phyloP scores from a whole-genome alignment of 1,140 invertebrate genomes.

The Cyclina sinensis region DNA sequence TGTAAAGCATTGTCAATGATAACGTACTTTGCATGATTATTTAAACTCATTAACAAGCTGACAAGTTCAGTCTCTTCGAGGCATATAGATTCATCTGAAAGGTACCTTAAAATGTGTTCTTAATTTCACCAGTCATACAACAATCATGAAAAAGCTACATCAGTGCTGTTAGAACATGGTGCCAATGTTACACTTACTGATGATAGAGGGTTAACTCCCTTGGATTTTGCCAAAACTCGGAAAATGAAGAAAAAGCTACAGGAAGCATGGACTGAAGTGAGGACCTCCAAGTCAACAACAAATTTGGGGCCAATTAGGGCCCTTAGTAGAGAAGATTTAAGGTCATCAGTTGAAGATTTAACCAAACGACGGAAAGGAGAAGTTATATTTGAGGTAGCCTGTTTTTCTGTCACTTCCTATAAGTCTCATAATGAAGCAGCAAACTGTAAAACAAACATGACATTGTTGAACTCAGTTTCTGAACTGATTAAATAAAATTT shows the following conservation, averaged over 20 bases:
- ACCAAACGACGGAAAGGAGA: slow-evolving; percentile 76
- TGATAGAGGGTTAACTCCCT: slow-evolving; percentile 82
- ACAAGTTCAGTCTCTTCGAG: too few relatives aligned
- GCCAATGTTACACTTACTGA: slow-evolving; percentile 83
- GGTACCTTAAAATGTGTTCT: too few relatives aligned
- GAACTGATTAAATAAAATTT: too few relatives aligned
- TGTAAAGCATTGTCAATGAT: too few relatives aligned
- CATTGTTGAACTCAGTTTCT: too few relatives aligned
- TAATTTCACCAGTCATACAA: slow-evolving; percentile 80
- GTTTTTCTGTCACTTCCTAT: too few relatives aligned
- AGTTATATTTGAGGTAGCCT: slow-evolving; percentile 83
- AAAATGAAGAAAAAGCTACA: slow-evolving; percentile 83
- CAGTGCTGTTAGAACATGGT: slow-evolving; percentile 79
- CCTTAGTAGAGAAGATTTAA: slow-evolving; percentile 73
- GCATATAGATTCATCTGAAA: too few relatives aligned
- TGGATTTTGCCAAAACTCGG: slow-evolving; percentile 84
- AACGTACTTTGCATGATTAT: too few relatives aligned
- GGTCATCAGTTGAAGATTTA: slow-evolving; percentile 70
- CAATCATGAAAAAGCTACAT: slow-evolving; percentile 82
- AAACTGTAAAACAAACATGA: too few relatives aligned
- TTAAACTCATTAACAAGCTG: too few relatives aligned
- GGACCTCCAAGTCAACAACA: slow-evolving; percentile 66
- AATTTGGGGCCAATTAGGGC: slow-evolving; percentile 77
- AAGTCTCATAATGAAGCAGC: too few relatives aligned
- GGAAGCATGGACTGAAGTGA: slow-evolving; percentile 82